Evolutionary conservation across 1,140 invertebrate species (phyloP).

Genomic region (Microvelia longipes): DNA sequence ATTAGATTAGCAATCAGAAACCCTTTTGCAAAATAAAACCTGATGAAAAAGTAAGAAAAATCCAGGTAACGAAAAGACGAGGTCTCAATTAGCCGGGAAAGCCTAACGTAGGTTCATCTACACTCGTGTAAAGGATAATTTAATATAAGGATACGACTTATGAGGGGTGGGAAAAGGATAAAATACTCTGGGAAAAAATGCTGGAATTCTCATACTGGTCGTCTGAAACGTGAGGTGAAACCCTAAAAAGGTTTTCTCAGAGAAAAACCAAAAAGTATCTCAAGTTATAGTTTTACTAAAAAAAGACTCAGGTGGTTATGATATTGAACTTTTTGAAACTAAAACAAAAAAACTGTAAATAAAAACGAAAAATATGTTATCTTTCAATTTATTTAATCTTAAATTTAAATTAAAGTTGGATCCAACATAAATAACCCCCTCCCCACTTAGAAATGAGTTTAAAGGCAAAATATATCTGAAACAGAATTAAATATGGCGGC

Average conservation of each 20-base stretch:
- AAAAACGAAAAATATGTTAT: too few species aligned
- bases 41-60: not conserved
- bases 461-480: too few species aligned
- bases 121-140: not conserved
- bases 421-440: too few species aligned
- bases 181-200: too few species aligned
- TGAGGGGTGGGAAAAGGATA: not conserved
- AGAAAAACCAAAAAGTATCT: not conserved
- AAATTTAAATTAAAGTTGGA: too few species aligned
- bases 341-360: too few species aligned
- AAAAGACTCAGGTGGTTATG: too few species aligned
- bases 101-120: not conserved
- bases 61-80: not conserved
- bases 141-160: not conserved
- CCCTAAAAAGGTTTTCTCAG: not conserved
- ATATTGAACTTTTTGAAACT: too few species aligned
- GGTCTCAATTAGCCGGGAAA: not conserved
- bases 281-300: too few species aligned
- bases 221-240: not conserved
- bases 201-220: not conserved
- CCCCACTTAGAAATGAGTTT: too few species aligned
- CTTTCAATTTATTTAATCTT: too few species aligned
- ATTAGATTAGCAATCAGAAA: not conserved
- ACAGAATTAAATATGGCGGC: too few species aligned
- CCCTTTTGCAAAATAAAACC: not conserved